Conservation (phyloP, 2,113 vertebrate species). For the Clarias magur region DNA sequence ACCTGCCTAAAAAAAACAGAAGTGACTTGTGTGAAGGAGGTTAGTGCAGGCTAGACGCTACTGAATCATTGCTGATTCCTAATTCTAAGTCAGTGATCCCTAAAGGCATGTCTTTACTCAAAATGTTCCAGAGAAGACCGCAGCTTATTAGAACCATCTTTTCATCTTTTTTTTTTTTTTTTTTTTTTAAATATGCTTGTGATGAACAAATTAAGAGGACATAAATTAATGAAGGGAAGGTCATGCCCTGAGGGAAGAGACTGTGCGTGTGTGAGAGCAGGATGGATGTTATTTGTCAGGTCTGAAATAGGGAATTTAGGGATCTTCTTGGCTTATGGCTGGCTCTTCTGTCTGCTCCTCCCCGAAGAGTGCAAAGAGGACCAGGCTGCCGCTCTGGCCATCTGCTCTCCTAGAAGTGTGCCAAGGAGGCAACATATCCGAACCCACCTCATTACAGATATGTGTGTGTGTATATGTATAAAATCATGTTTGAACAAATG, state of each 20-base stretch:
- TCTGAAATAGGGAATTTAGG: conserved; percentile 37
- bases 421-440: conserved; percentile 54
- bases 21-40: neutral
- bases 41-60: neutral
- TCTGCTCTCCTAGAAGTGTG: conserved; percentile 63
- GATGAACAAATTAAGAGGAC: conserved; percentile 46
- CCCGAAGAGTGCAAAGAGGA: conserved; percentile 53
- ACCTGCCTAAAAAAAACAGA: neutral
- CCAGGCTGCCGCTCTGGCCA: conserved; percentile 62
- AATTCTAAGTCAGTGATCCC: neutral
- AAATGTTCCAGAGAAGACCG: neutral
- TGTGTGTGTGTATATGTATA: neutral
- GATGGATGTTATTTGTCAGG: conserved; percentile 40
- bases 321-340: conserved; percentile 41
- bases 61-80: neutral
- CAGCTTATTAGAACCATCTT: conserved; percentile 23
- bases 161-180: conserved; percentile 29
- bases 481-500: neutral
- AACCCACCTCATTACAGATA: conserved; percentile 29
- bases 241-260: conserved; percentile 15
- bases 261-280: conserved; percentile 18
- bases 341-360: conserved; percentile 47
- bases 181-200: conserved; percentile 13
- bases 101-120: neutral
- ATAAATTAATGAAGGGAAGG: conserved; percentile 33